Percentiles rank a stretch among this genome's conserved stretches.
phyloP scores from a whole-genome alignment of 2,797 vertebrate genomes.

The Acrossocheilus wenchowensis region DNA sequence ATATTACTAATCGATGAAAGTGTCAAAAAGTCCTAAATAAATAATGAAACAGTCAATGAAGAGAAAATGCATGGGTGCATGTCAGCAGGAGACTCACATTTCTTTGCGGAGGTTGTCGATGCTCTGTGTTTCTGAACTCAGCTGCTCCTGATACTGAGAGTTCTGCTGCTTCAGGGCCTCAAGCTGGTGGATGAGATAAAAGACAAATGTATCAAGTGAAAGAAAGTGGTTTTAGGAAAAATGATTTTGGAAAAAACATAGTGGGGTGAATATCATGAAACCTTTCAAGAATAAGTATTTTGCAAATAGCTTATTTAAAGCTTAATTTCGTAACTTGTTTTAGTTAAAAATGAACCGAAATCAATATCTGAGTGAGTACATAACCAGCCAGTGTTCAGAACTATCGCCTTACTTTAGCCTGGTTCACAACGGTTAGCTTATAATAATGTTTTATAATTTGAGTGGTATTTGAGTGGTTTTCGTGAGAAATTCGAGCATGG shows the following conservation, averaged over 20 bases:
- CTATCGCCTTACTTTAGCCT: too few species aligned
- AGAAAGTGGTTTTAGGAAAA: background rate
- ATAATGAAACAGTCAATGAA: background rate
- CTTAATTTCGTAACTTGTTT: too few species aligned
- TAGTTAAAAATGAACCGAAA: too few species aligned
- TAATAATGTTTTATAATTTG: too few species aligned
- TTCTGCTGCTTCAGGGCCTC: slow-evolving; percentile 90
- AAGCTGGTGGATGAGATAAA: slow-evolving; percentile 74
- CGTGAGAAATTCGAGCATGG: too few species aligned
- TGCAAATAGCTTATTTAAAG: background rate
- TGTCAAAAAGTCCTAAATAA: background rate
- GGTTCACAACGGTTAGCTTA: too few species aligned
- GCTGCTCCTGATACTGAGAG: slow-evolving; percentile 84
- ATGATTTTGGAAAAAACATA: background rate
- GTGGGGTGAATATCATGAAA: background rate
- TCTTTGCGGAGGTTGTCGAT: slow-evolving; percentile 86
- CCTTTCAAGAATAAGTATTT: background rate
- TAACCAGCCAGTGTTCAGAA: too few species aligned
- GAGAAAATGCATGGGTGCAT: background rate
- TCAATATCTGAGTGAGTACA: too few species aligned
- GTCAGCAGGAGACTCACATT: slow-evolving; percentile 83
- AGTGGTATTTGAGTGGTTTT: too few species aligned
- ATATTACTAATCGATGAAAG: background rate
- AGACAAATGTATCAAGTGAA: background rate
- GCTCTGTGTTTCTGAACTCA: slow-evolving; percentile 82